Base-by-base conservation (phyloP, 1,140 invertebrate species). In the Harpegnathos saltator region DNA sequence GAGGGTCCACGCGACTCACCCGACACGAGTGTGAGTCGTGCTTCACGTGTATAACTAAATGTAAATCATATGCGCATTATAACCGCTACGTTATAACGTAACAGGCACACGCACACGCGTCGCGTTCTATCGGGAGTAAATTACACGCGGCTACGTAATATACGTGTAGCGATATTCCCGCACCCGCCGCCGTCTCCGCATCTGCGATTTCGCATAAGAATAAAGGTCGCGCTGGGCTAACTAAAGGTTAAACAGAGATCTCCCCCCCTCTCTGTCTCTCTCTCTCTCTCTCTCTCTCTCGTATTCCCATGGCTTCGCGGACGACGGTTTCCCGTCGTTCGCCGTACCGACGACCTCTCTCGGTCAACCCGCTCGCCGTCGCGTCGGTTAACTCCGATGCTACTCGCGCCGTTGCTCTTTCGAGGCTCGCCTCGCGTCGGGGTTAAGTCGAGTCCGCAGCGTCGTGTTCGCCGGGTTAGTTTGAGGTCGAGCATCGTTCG, bases 401-500 rank as follows among this genome's bases (percentile, higher is more conserved):
- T 73, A 73, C 59, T 71, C 50, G 50, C 33, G 17, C 61, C 22
- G 24, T 22, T 24, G 65, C 29, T 29, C 75, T 78, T 69, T 80
- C 38, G 56, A n/a, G n/a, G n/a, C n/a, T n/a, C n/a, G n/a, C 33
- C 19, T 74, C 38, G 71, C 50, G 63, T n/a, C 72, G 24, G 61
- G 26, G 62, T 85, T 74, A 85, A 63, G 22, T 52, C 29, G 69
- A 52, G 19, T n/a, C 56, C 44, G 44, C 19, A 15, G 26, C 50
- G 63, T 56, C 50, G 24, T 54, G 1, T 52, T 33, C 50, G 14
- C 7, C 48, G 56, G 69, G 69, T 75, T 75, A 71, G 71, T 71
- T 86, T 71, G 84, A 85, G 84, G 84, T 85, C 78, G 71, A 75
- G 58, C 85, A 52, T 54, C 61, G 38, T 38, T 71, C 62, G 44